Percentiles rank a stretch among this genome's conserved stretches.
These are phyloP conservation scores for Perdita meconis DNA, from an alignment of 2,888 invertebrate species.

Conservation along the genomic window DNA sequence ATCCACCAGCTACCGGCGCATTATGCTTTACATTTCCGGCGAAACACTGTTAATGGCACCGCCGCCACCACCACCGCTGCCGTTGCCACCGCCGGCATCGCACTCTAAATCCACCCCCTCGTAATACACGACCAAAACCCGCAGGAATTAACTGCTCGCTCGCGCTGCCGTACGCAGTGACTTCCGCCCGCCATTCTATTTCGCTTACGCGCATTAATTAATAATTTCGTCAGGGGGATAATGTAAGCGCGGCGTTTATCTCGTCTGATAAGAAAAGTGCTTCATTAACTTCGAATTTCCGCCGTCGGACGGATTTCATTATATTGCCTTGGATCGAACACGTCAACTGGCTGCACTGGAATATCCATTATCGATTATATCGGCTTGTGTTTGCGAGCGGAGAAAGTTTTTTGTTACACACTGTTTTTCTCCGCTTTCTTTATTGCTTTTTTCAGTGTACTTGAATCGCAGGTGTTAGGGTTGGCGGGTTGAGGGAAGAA, in stretches of 20 bases:
- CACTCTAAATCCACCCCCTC: slow-evolving; percentile 62
- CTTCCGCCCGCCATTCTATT: slow-evolving; percentile 63
- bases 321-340: background rate
- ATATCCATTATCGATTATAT: slow-evolving; percentile 15
- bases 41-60: slow-evolving; percentile 76
- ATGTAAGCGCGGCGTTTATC: slow-evolving; percentile 7
- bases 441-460: no score
- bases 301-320: background rate
- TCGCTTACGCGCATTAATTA: slow-evolving; percentile 64
- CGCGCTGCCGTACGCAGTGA: slow-evolving; percentile 53
- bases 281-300: background rate
- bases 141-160: slow-evolving; percentile 65
- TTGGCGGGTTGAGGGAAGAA: no score
- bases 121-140: slow-evolving; percentile 60
- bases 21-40: slow-evolving; percentile 76
- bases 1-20: slow-evolving; percentile 70
- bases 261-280: background rate
- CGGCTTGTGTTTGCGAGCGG: no score
- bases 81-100: slow-evolving; percentile 37
- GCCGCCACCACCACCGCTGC: slow-evolving; percentile 35
- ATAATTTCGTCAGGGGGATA: slow-evolving; percentile 30
- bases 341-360: background rate
- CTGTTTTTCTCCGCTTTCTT: no score
- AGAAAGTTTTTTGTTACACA: no score
- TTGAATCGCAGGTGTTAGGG: no score